Base-by-base conservation (phyloP, 2,888 invertebrate species). In the Nowickia ferox region DNA sequence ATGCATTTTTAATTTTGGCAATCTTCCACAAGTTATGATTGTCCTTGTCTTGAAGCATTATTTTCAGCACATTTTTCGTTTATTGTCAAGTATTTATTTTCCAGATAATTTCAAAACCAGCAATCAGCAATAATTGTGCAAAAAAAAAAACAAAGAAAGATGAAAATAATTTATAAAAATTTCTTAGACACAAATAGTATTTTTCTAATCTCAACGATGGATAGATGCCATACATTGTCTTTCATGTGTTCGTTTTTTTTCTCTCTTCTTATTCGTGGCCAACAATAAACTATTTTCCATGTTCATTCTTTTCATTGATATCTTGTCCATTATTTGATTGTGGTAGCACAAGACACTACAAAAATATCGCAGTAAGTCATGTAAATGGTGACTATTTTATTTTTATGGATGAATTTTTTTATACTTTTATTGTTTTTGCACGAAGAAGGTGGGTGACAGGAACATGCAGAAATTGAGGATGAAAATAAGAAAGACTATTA, bases 291-390 rank as follows among this genome's bases (percentile, higher is more conserved):
- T 83, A 83, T 83, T 65, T 83, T 71, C 75, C 11, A 42, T 65
- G 46, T 65, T 53, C 69, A 76, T 76, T 75, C 17, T 63, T 82
- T 82, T 85, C 78, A 81, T 69, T 82, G 82, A 78, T 85, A 82
- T 85, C 68, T 74, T 82, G 51, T 40, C 63, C 79, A 86, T 79
- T 79, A 83, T 86, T 83, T 80, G 82, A 83, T 86, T 86, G 66
- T 83, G 22, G 63, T 78, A 38, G 42, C 48, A 30, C 30, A 30
- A 71, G 44, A 19, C 65, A 72, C 53, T 40, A 61, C n/a, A 66
- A 48, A 53, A 61, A 48, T 51, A 65, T 57, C 22, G 71, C 83
- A 61, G 42, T 42, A 79, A 85, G 81, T 77, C 76, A 77, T 75
- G 65, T 74, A 71, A 82, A 81, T 76, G 79, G 76, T 78, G 79